These are phyloP conservation scores for Drosophila crucigera DNA, from an alignment of 2,888 invertebrate genomes.

Conservation along the genomic window DNA sequence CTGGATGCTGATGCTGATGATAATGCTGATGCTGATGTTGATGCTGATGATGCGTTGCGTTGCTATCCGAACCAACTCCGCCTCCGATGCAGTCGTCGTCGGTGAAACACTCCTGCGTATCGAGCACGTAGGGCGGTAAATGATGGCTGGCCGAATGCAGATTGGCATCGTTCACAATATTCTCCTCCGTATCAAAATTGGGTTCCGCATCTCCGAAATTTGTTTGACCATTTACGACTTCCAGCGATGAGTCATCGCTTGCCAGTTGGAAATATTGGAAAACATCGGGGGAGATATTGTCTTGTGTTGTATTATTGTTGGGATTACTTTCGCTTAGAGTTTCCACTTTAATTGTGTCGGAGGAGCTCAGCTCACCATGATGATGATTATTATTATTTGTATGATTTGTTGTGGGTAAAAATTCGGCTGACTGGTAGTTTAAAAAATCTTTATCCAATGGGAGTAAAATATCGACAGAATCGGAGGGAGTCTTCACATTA, in stretches of 20 bases:
- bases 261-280: slow-evolving; percentile 51
- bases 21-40: slow-evolving; percentile 2
- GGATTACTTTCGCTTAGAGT: slow-evolving; percentile 48
- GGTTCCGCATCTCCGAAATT: slow-evolving; percentile 59
- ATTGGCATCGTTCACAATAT: slow-evolving; percentile 84
- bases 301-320: slow-evolving; percentile 31
- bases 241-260: slow-evolving; percentile 65
- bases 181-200: slow-evolving; percentile 76
- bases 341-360: slow-evolving; percentile 50
- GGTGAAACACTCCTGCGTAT: slow-evolving; percentile 62
- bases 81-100: slow-evolving; percentile 50
- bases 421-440: slow-evolving; percentile 62
- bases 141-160: slow-evolving; percentile 83
- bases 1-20: neutral
- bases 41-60: slow-evolving; percentile 43
- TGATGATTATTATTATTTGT: slow-evolving; percentile 44
- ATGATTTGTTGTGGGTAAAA: slow-evolving; percentile 54
- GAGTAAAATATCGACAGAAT: slow-evolving; percentile 62
- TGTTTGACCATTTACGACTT: slow-evolving; percentile 28
- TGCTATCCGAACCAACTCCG: slow-evolving; percentile 46
- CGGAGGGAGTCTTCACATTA: slow-evolving; percentile 48
- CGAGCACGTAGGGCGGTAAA: slow-evolving; percentile 60
- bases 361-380: slow-evolving; percentile 27
- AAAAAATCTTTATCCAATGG: slow-evolving; percentile 52
- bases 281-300: slow-evolving; percentile 57